Conservation (phyloP, 2,888 invertebrate species). For the Leistus spinibarbis region DNA sequence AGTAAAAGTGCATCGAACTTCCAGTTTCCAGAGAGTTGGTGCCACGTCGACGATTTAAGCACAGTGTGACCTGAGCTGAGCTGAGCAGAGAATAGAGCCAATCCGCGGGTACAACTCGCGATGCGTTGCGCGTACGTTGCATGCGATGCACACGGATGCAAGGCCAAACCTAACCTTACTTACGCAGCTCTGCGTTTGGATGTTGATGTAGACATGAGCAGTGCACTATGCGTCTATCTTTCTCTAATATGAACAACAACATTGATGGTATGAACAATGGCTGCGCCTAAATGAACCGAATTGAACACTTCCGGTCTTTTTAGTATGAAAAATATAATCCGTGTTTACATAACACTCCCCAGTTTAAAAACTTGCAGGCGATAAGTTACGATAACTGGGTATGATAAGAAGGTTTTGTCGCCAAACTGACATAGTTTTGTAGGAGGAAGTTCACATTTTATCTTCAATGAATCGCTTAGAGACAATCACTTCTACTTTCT, state of each 20-base stretch:
- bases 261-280: not conserved
- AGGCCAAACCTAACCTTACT: not conserved
- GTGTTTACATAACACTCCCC: not conserved
- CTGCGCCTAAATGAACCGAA: not conserved
- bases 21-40: not conserved
- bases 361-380: not conserved
- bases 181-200: not conserved
- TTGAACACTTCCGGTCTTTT: not conserved
- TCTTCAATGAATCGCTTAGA: too few species aligned
- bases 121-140: not conserved
- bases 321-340: not conserved
- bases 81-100: not conserved
- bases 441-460: not conserved
- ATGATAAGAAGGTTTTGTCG: not conserved
- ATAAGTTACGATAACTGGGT: not conserved
- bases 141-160: not conserved
- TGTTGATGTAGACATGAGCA: not conserved
- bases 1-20: not conserved
- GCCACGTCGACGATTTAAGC: not conserved
- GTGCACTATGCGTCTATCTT: not conserved
- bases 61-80: not conserved
- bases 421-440: not conserved
- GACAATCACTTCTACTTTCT: too few species aligned
- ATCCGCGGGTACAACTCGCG: not conserved
- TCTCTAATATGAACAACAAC: not conserved